Conservation (phyloP, 2,797 vertebrate species). For the Amphiprion clarkii region DNA sequence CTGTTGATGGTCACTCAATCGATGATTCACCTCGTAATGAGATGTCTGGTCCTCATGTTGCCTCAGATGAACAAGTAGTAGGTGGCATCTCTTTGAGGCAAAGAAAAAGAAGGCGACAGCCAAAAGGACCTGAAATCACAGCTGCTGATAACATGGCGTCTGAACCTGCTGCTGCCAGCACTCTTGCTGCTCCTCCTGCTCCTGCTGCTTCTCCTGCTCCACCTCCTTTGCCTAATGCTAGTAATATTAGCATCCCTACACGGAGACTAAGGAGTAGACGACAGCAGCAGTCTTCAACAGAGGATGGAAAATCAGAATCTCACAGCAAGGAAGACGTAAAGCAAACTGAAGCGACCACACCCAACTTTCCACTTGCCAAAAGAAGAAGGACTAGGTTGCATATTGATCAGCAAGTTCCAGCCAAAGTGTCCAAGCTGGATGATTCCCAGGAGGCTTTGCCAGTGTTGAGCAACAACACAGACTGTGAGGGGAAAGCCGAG, state of each 20-base stretch:
- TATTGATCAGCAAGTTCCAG: slow-evolving; percentile 51
- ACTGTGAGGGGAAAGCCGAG: slow-evolving; percentile 6
- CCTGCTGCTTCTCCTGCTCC: neutral
- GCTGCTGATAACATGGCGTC: neutral
- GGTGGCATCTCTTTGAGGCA: neutral
- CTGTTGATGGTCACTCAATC: slow-evolving; percentile 11
- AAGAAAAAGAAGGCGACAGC: slow-evolving; percentile 65
- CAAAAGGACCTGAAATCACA: slow-evolving; percentile 37
- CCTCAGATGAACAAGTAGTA: slow-evolving; percentile 23
- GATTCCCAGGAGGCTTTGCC: slow-evolving; percentile 28
- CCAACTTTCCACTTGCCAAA: slow-evolving; percentile 27
- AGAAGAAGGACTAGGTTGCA: slow-evolving; percentile 37
- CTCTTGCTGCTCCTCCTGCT: neutral
- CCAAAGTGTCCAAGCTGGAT: slow-evolving; percentile 55
- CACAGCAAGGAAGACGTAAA: neutral
- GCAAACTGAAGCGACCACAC: neutral
- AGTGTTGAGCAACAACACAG: slow-evolving; percentile 10
- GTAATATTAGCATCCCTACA: slow-evolving; percentile 7
- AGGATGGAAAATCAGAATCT: slow-evolving; percentile 25
- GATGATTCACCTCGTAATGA: slow-evolving; percentile 29
- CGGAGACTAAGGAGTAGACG: slow-evolving; percentile 62
- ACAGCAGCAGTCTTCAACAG: slow-evolving; percentile 5
- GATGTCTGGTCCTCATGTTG: slow-evolving; percentile 1
- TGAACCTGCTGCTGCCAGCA: neutral
- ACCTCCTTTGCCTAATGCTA: neutral